A percentile compares a stretch with the other conserved stretches of the same genome.
phyloP scores from a whole-genome alignment of 2,888 invertebrate species.

The Eilema griseolum region DNA sequence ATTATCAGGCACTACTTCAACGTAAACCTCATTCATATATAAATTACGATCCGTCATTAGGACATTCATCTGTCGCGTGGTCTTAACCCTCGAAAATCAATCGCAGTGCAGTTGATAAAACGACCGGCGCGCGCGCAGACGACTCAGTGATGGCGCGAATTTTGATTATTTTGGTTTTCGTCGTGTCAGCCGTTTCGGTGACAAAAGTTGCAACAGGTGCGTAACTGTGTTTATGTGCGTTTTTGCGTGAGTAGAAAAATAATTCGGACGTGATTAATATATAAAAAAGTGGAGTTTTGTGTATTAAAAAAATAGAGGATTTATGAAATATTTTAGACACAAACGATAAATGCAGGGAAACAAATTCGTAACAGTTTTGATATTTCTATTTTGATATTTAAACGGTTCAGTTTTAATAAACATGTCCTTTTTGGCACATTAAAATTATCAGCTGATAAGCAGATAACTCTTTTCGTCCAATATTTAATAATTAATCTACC shows the following conservation, averaged over 20 bases:
- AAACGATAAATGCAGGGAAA: neutral
- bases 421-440: neutral
- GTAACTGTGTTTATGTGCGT: conserved; percentile 42
- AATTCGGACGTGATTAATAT: conserved; percentile 7
- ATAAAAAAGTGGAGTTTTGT: conserved; percentile 18
- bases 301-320: neutral
- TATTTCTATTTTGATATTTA: neutral
- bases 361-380: neutral
- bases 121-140: conserved; percentile 55
- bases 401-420: neutral
- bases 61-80: conserved; percentile 17
- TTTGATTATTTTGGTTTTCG: conserved; percentile 53
- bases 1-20: conserved; percentile 4
- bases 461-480: neutral
- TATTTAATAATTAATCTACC: neutral
- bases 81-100: conserved; percentile 44
- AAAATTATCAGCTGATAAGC: neutral
- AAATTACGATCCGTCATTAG: conserved; percentile 8
- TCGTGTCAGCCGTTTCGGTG: conserved; percentile 41
- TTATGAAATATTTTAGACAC: neutral
- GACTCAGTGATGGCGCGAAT: conserved; percentile 63
- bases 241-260: conserved; percentile 7
- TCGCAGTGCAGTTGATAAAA: conserved; percentile 61
- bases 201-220: conserved; percentile 58
- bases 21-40: conserved; percentile 16